Evolutionary conservation across 92 coral and sea anemone genomes (phyloP).

Genomic region (Epizoanthus illoricatus): DNA sequence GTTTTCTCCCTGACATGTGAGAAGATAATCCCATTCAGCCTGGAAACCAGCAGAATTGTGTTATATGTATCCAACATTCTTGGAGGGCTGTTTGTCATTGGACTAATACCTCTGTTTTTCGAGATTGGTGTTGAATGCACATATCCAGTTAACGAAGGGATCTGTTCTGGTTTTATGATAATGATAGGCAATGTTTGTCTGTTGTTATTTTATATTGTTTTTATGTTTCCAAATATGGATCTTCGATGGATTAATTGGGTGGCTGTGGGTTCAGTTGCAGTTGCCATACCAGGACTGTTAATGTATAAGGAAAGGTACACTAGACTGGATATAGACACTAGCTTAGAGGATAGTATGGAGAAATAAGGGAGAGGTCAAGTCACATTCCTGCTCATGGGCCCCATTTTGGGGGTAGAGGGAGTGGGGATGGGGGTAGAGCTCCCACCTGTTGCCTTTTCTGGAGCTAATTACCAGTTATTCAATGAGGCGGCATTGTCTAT

Average conservation of each 20-base stretch:
- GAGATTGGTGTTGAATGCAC: constrained; percentile 69
- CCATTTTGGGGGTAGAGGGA: too few species aligned
- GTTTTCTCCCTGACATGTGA: constrained; percentile 69
- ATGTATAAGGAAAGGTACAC: constrained; percentile 50
- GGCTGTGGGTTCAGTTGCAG: constrained; percentile 38
- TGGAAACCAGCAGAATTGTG: constrained; percentile 39
- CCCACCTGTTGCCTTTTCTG: too few species aligned
- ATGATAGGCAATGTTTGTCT: constrained; percentile 28
- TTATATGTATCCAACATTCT: constrained; percentile 57
- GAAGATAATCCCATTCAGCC: constrained; percentile 45
- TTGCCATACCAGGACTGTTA: constrained; percentile 50
- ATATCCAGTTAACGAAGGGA: constrained; percentile 68
- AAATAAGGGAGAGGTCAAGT: neutral
- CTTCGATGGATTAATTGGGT: constrained; percentile 76
- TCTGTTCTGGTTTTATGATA: constrained; percentile 48
- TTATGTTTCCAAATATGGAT: constrained; percentile 58
- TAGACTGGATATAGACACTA: constrained; percentile 52
- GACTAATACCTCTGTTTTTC: constrained; percentile 55
- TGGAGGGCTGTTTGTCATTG: constrained; percentile 59
- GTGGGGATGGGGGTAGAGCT: too few species aligned
- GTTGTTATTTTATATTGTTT: constrained; percentile 50
- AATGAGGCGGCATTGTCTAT: too few species aligned
- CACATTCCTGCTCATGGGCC: too few species aligned
- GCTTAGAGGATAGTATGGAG: neutral
- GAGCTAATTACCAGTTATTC: too few species aligned